Evolutionary conservation across 2,888 invertebrate genomes (phyloP).

Genomic region (Vandiemenella viatica): DNA sequence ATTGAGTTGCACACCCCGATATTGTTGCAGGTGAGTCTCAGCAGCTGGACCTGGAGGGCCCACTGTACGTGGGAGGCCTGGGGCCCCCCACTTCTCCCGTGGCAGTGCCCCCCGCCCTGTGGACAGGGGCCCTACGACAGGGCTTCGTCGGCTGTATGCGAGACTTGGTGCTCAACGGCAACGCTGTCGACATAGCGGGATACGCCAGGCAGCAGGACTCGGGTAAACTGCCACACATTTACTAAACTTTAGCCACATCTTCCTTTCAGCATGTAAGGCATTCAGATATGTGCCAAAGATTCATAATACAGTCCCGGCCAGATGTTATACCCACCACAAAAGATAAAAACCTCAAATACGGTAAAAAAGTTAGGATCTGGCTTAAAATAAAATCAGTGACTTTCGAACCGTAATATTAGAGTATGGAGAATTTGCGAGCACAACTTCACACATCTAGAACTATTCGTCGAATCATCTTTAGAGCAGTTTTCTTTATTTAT

Average conservation of each 20-base stretch:
- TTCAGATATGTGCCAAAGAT: too few species aligned
- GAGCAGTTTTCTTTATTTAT: too few species aligned
- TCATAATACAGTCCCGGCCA: too few species aligned
- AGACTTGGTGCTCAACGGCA: constrained; percentile 75
- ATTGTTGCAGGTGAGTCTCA: constrained; percentile 57
- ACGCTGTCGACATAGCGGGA: constrained; percentile 74
- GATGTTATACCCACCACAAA: too few species aligned
- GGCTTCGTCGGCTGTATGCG: constrained; percentile 91
- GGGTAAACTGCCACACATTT: constrained; percentile 43
- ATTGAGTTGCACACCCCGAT: too few species aligned
- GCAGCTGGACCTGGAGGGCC: constrained; percentile 74
- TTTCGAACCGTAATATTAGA: too few species aligned
- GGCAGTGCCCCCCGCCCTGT: constrained; percentile 68
- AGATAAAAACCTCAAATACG: too few species aligned
- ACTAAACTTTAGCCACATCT: not conserved
- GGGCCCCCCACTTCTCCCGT: constrained; percentile 60
- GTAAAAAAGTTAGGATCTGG: too few species aligned
- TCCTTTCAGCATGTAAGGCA: not conserved
- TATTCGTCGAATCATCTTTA: too few species aligned
- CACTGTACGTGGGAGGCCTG: constrained; percentile 77
- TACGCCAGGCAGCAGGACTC: constrained; percentile 83
- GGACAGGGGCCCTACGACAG: constrained; percentile 77
- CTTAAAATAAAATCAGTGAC: too few species aligned
- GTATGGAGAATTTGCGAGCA: too few species aligned
- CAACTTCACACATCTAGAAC: too few species aligned